Conservation (phyloP, 2,113 vertebrate genomes). For the Daubentonia madagascariensis region DNA sequence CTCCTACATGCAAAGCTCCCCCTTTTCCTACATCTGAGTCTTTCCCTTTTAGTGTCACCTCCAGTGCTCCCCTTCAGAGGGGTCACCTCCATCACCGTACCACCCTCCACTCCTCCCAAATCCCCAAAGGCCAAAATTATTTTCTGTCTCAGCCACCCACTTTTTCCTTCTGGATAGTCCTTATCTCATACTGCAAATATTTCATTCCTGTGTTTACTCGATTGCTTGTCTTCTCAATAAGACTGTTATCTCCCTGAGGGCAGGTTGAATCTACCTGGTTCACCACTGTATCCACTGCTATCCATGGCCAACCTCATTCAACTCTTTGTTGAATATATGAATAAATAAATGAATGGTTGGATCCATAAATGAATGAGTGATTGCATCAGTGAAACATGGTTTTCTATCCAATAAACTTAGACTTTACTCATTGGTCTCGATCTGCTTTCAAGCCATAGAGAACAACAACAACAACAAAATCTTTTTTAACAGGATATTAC, state of each 20-base stretch:
- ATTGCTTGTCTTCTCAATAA: neutral
- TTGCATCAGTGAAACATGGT: neutral
- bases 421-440: neutral
- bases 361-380: too few species aligned
- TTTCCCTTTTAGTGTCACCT: neutral
- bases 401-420: neutral
- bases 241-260: neutral
- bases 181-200: neutral
- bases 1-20: too few species aligned
- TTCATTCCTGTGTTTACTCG: neutral
- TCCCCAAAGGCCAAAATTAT: neutral
- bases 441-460: neutral
- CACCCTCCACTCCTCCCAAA: neutral
- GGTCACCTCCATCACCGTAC: neutral
- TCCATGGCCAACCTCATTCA: neutral
- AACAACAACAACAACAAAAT: neutral
- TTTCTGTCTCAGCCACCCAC: neutral
- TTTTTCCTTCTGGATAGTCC: neutral
- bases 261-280: neutral
- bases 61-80: neutral
- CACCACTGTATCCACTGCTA: neutral
- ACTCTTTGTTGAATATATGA: neutral
- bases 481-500: neutral
- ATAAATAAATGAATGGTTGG: neutral
- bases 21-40: neutral